Conservation (phyloP, 64 coral and sea anemone species). For the Stichodactyla mertensii region DNA sequence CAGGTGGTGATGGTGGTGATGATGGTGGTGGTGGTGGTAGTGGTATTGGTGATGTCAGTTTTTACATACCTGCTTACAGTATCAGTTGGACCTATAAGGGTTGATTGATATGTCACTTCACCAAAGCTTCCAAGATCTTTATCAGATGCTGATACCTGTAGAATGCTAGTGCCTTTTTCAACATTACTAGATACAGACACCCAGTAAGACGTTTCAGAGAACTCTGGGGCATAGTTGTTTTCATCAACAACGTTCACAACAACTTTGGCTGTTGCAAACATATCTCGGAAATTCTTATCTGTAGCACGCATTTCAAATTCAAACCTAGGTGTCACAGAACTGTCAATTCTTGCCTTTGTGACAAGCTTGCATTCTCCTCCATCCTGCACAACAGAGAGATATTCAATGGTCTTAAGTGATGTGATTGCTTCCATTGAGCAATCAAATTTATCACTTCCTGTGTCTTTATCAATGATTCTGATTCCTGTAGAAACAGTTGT, state of each 20-base stretch:
- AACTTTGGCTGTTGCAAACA: constrained; percentile 72
- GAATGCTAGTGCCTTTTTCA: constrained; percentile 15
- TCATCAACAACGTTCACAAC: constrained; percentile 39
- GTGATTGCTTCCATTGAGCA: constrained; percentile 51
- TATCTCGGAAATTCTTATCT: constrained; percentile 55
- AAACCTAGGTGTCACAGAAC: constrained; percentile 29
- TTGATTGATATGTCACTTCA: constrained; percentile 48
- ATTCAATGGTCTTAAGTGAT: background rate
- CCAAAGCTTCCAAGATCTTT: constrained; percentile 51
- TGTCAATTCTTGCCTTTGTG: constrained; percentile 14
- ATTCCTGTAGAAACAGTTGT: constrained; percentile 34
- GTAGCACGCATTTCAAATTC: constrained; percentile 76
- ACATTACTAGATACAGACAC: constrained; percentile 49
- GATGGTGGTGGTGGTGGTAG: too few species aligned
- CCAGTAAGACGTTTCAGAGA: constrained; percentile 54
- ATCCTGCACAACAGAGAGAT: constrained; percentile 15
- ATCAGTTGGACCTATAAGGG: background rate
- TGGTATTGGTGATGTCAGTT: too few species aligned
- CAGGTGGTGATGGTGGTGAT: too few species aligned
- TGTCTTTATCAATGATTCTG: constrained; percentile 40
- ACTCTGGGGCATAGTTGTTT: constrained; percentile 48
- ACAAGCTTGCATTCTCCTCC: constrained; percentile 43
- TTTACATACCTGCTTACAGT: background rate
- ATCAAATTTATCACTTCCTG: background rate
- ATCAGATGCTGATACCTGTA: constrained; percentile 42